Percentiles rank a stretch among this genome's conserved stretches.
Conservation (phyloP, 1,140 invertebrate species). For the Asobara japonica region DNA sequence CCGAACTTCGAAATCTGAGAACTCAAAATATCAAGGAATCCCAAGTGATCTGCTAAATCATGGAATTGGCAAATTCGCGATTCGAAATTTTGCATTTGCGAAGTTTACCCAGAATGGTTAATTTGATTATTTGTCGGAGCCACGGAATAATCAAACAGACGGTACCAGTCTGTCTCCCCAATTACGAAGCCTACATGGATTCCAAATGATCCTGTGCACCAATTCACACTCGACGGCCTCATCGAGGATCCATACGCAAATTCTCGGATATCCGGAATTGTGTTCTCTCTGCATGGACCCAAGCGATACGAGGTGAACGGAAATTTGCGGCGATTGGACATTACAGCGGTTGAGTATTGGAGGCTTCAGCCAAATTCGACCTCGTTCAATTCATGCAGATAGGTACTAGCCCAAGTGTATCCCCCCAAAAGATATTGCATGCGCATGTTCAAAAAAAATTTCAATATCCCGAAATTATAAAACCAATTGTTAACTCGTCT, state of each 20-base stretch:
- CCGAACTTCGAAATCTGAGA: too few species aligned
- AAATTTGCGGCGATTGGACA: not conserved
- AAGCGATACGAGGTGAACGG: not conserved
- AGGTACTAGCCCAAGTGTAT: not conserved
- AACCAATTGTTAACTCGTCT: too few species aligned
- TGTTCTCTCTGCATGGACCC: not conserved
- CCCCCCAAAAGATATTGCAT: not conserved
- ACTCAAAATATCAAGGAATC: too few species aligned
- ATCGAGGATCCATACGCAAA: not conserved
- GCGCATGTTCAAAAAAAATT: too few species aligned
- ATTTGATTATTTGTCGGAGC: slow-evolving; percentile 11
- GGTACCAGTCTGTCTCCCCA: not conserved
- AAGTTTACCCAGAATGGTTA: not conserved
- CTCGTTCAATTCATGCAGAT: slow-evolving; percentile 7
- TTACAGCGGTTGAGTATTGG: not conserved
- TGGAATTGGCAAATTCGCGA: not conserved
- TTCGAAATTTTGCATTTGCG: not conserved
- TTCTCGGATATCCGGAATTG: not conserved
- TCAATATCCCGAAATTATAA: too few species aligned
- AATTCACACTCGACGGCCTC: not conserved
- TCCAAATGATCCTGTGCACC: not conserved
- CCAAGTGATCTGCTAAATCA: too few species aligned
- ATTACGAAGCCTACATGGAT: not conserved
- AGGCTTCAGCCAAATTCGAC: not conserved
- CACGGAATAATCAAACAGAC: not conserved